These are phyloP conservation scores for Ischnura elegans DNA, from an alignment of 2,888 invertebrate genomes.

Conservation along the genomic window DNA sequence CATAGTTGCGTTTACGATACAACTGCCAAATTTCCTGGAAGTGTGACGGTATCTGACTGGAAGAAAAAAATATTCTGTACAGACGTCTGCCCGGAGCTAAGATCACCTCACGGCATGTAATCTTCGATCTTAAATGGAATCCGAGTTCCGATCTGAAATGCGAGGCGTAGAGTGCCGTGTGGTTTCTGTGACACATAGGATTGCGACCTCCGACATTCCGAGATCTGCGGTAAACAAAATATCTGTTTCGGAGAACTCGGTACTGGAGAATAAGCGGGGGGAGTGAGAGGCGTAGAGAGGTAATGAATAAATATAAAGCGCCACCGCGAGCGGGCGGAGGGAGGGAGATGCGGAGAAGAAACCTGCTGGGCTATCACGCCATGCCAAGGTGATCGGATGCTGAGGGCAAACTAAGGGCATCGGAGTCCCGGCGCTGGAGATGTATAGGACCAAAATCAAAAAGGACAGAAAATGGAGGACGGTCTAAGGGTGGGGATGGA, in stretches of 20 bases:
- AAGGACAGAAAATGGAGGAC: not conserved
- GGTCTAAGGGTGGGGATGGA: not conserved
- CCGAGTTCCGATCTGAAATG: not conserved
- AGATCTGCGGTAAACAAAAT: not conserved
- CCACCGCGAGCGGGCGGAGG: not conserved
- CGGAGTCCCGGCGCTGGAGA: not conserved
- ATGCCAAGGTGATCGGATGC: slow-evolving; percentile 1
- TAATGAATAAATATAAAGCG: not conserved
- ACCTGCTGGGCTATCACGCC: not conserved
- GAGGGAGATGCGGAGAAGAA: not conserved
- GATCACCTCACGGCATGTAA: not conserved
- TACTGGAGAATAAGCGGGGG: not conserved
- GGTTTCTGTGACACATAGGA: not conserved
- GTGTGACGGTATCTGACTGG: not conserved
- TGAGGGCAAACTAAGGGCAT: slow-evolving; percentile 26
- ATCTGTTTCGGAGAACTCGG: not conserved
- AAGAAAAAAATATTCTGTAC: not conserved
- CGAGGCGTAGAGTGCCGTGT: not conserved
- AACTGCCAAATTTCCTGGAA: not conserved
- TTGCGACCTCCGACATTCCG: not conserved
- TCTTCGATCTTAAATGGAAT: not conserved
- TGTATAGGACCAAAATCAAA: not conserved
- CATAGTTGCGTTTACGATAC: not conserved
- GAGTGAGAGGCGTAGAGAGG: not conserved
- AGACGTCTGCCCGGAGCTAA: no score